Percentiles rank a stretch among this genome's conserved stretches.
Conservation (phyloP, 2,888 invertebrate genomes). For the Oscheius myriophilus region DNA sequence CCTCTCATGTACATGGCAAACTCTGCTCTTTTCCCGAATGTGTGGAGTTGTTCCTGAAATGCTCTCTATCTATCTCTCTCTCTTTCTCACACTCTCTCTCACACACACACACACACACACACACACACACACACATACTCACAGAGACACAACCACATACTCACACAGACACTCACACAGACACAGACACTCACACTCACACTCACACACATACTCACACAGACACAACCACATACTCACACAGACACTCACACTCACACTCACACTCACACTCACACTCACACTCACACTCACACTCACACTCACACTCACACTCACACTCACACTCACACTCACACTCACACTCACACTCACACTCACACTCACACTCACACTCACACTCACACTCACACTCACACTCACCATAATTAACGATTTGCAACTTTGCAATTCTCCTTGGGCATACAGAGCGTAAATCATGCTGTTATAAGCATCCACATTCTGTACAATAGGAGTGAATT, state of each 20-base stretch:
- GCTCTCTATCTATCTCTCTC: not conserved
- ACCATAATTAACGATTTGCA: slow-evolving; percentile 48
- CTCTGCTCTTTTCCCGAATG: slow-evolving; percentile 52
- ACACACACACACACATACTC: no score
- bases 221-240: no score
- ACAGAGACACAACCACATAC: no score
- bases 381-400: not conserved
- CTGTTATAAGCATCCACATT: slow-evolving; percentile 24
- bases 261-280: no score
- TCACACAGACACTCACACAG: no score
- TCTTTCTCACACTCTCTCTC: no score
- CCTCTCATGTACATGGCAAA: slow-evolving; percentile 57
- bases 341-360: not conserved
- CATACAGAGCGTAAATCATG: slow-evolving; percentile 19
- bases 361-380: not conserved
- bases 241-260: no score
- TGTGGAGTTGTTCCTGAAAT: slow-evolving; percentile 49
- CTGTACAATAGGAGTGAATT: slow-evolving; percentile 9
- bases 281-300: no score
- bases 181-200: not conserved
- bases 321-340: no score
- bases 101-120: no score
- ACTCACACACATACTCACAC: not conserved
- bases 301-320: no score
- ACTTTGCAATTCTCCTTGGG: slow-evolving; percentile 44